Conservation (phyloP, 2,113 vertebrate genomes). For the Prolemur simus region DNA sequence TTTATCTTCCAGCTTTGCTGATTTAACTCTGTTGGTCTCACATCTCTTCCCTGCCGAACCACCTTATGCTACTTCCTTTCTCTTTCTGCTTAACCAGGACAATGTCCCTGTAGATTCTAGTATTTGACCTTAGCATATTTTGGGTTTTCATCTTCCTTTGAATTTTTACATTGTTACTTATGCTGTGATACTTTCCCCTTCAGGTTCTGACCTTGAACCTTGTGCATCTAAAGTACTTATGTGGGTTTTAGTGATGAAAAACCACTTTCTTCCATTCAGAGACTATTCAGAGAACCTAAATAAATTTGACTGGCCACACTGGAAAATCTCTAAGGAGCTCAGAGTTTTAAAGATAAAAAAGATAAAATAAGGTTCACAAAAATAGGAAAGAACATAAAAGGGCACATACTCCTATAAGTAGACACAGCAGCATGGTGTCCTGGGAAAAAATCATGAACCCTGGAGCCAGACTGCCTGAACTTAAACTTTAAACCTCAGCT, state of each 20-base stretch:
- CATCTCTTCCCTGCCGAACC: neutral
- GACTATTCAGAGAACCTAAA: neutral
- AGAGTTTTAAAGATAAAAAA: constrained; percentile 2
- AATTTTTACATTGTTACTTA: constrained; percentile 5
- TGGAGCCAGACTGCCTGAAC: neutral
- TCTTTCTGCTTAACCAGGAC: neutral
- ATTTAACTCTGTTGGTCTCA: neutral
- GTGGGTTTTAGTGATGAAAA: neutral
- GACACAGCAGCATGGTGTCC: neutral
- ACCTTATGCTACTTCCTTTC: neutral
- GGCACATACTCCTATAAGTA: neutral
- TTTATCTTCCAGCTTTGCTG: neutral
- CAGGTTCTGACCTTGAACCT: neutral
- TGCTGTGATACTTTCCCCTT: constrained; percentile 21
- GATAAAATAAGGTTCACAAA: constrained; percentile 1
- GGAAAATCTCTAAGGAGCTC: constrained; percentile 45
- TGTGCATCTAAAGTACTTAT: neutral
- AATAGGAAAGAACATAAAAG: constrained; percentile 13
- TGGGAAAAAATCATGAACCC: neutral
- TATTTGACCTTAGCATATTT: constrained; percentile 29
- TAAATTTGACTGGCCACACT: neutral
- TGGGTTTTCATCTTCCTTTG: constrained; percentile 34
- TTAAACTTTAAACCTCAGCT: neutral
- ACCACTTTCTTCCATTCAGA: neutral
- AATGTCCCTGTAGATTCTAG: neutral